These are phyloP conservation scores for Capitulum mitella DNA, from an alignment of 2,888 invertebrate species.

Conservation along the genomic window DNA sequence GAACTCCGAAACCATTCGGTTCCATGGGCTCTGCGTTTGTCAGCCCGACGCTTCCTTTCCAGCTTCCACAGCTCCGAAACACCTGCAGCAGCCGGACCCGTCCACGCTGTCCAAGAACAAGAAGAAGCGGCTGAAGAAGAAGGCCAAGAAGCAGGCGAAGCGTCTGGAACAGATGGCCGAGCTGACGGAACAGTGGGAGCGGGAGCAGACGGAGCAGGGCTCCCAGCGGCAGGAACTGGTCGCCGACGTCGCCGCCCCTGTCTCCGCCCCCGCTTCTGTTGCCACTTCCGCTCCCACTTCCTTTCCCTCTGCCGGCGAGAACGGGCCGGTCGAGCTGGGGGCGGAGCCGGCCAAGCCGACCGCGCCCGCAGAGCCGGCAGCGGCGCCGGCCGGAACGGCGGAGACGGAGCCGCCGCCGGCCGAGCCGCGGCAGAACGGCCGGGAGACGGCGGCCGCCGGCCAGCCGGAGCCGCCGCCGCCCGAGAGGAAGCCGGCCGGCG, in stretches of 20 bases:
- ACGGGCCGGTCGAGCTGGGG: too few species aligned
- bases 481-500: not conserved
- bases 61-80: slow-evolving; percentile 36
- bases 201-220: not conserved
- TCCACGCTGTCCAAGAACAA: slow-evolving; percentile 91
- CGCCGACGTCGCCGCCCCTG: too few species aligned
- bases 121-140: slow-evolving; percentile 95
- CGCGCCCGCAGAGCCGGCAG: not conserved
- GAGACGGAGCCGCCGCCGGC: not conserved
- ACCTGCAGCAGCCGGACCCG: slow-evolving; percentile 47
- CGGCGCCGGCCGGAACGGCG: not conserved
- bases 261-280: too few species aligned
- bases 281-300: too few species aligned
- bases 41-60: too few species aligned
- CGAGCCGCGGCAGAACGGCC: not conserved
- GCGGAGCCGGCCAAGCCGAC: too few species aligned
- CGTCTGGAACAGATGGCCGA: slow-evolving; percentile 23
- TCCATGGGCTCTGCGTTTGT: too few species aligned
- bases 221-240: not conserved
- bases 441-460: not conserved
- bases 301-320: too few species aligned
- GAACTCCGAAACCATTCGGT: too few species aligned
- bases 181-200: slow-evolving; percentile 22
- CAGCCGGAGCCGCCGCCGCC: not conserved
- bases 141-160: slow-evolving; percentile 71